A percentile compares a stretch with the other conserved stretches of the same genome.
Evolutionary conservation across 2,113 vertebrate genomes (phyloP).

Genomic region (Calidris pygmaea): DNA sequence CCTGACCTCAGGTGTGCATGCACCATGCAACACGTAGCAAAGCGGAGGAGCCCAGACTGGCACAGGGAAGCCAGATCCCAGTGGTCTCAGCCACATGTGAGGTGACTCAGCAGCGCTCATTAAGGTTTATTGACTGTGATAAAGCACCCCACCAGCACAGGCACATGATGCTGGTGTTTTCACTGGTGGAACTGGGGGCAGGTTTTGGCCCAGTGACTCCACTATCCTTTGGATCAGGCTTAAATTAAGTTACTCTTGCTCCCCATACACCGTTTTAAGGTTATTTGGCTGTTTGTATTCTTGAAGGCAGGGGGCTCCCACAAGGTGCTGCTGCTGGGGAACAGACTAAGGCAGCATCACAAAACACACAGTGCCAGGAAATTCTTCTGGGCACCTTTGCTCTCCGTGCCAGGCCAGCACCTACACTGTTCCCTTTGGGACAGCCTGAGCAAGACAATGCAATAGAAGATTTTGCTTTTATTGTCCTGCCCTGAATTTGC

Average conservation of each 20-base stretch:
- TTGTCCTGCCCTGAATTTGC: not conserved
- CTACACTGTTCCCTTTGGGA: not conserved
- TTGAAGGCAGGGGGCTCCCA: not conserved
- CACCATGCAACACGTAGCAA: accelerated
- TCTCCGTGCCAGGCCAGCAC: not conserved
- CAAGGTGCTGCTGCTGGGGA: not conserved
- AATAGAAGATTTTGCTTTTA: not conserved
- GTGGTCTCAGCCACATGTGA: accelerated
- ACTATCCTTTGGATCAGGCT: not conserved
- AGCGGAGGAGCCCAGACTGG: not conserved
- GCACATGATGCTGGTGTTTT: not conserved
- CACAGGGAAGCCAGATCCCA: not conserved
- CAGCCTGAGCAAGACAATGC: not conserved
- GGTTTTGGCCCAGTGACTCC: not conserved
- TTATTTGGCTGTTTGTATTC: not conserved
- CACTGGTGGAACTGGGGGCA: not conserved
- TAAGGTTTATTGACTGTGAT: not conserved
- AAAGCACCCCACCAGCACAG: not conserved
- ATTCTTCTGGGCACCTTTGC: not conserved
- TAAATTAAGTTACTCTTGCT: not conserved
- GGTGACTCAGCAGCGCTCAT: not conserved
- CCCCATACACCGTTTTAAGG: not conserved
- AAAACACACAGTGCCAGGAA: not conserved
- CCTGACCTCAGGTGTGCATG: not conserved
- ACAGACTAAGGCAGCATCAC: not conserved